phyloP scores from a whole-genome alignment of 2,888 invertebrate species.

The Sphinx pinastri region DNA sequence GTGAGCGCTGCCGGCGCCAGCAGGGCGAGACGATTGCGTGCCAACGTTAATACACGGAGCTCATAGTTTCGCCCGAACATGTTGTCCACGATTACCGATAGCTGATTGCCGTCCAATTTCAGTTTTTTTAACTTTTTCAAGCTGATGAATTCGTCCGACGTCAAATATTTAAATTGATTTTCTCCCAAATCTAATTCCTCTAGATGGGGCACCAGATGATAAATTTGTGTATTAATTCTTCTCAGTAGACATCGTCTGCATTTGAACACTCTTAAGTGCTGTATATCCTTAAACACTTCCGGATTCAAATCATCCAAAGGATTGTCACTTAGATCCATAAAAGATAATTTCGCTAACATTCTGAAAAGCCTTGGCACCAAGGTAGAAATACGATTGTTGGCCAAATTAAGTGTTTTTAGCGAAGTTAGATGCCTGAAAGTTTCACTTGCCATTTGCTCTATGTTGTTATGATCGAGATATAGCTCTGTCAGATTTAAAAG shows the following conservation, averaged over 20 bases:
- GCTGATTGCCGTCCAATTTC: conserved; percentile 89
- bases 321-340: conserved; percentile 90
- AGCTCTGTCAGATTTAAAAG: conserved; percentile 88
- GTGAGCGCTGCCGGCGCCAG: conserved; percentile 89
- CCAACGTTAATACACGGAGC: conserved; percentile 84
- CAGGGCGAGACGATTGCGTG: conserved; percentile 89
- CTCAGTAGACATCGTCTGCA: conserved; percentile 89
- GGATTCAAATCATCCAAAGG: conserved; percentile 89
- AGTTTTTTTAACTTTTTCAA: conserved; percentile 86
- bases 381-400: conserved; percentile 87
- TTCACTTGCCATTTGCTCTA: conserved; percentile 89
- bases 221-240: conserved; percentile 91
- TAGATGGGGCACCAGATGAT: conserved; percentile 89
- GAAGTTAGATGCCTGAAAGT: conserved; percentile 90
- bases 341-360: conserved; percentile 88
- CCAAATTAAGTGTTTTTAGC: conserved; percentile 86
- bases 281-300: conserved; percentile 90
- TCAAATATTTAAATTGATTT: conserved; percentile 90
- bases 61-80: conserved; percentile 86
- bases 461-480: conserved; percentile 89
- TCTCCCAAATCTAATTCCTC: conserved; percentile 90
- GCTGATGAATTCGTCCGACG: conserved; percentile 88
- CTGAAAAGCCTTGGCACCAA: conserved; percentile 89
- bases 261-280: conserved; percentile 88
- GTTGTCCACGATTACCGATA: conserved; percentile 89